Base-by-base conservation (phyloP, 2,888 invertebrate genomes). In the Synergus japonicus region DNA sequence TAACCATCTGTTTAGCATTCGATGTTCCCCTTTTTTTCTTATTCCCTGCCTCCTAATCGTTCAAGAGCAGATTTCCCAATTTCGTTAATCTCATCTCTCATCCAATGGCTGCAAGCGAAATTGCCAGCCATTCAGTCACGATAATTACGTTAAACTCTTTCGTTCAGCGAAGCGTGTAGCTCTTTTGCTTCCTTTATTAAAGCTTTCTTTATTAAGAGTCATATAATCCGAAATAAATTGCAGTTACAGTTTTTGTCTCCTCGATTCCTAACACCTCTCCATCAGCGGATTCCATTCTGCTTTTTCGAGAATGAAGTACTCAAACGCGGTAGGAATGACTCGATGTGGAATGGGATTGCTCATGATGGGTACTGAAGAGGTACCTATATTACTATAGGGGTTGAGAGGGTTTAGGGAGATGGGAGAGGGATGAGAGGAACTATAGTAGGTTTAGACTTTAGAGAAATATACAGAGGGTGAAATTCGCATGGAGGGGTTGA, bases 91-190 rank as follows among this genome's bases (percentile, higher is more conserved):
- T 78, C 63, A 65, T 76, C 77, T 64, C 83, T 78, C 63, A 76
- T 76, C 77, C 63, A 29, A 29, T 29, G 29, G 29, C 29, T 29
- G 29, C 29, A 29, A 63, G 13, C 82, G 67, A 82, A 82, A 83
- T 83, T 80, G 80, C 82, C 60, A 79, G 78, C 84, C 83, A 80
- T 83, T 83, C 83, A 85, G 84, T 85, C 85, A 83, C 82, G 81
- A 84, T 88, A 87, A 88, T 88, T 86, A 83, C 81, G 82, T 86
- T 85, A 86, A 88, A 86, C 84, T 85, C 84, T 85, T 85, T 85
- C 84, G 84, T 82, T 84, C 85, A 85, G 84, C 85, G 85, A 84
- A 79, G 77, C 82, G 80, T 76, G 80, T 76, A 79, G 22, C 66
- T 22, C 66, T 41, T 65, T 65, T 76, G 37, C 18, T 54, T 46